A percentile compares a stretch with the other conserved stretches of the same genome.
Conservation (phyloP, 1,140 invertebrate species). For the Popillia japonica region DNA sequence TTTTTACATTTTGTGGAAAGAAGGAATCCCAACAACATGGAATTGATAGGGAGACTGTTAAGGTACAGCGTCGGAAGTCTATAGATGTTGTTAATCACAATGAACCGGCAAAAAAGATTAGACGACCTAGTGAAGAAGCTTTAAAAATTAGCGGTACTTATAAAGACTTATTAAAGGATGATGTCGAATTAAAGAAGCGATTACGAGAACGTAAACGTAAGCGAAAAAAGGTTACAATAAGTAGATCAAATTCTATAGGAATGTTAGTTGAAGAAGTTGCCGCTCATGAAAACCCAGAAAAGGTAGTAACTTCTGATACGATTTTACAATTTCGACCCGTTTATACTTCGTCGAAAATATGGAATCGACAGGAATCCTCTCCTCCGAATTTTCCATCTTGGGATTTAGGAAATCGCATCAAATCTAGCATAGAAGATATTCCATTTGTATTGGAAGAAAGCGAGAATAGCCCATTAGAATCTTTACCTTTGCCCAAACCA, state of each 20-base stretch:
- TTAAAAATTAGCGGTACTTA: constrained; percentile 72
- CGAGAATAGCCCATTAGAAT: constrained; percentile 54
- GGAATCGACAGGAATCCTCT: constrained; percentile 44
- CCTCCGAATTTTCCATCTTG: constrained; percentile 46
- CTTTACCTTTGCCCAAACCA: constrained; percentile 39
- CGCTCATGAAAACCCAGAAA: not conserved
- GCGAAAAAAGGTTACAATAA: constrained; percentile 60
- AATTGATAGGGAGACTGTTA: constrained; percentile 57
- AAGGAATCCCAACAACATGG: constrained; percentile 56
- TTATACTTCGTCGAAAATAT: constrained; percentile 44
- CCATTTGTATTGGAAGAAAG: constrained; percentile 57
- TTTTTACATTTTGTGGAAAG: constrained; percentile 47
- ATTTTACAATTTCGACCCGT: constrained; percentile 36
- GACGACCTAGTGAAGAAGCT: constrained; percentile 81
- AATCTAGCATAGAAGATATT: constrained; percentile 52
- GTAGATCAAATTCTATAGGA: constrained; percentile 50
- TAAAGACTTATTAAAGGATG: constrained; percentile 63
- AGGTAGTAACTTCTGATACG: constrained; percentile 11
- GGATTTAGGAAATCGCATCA: constrained; percentile 44
- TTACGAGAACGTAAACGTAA: constrained; percentile 60
- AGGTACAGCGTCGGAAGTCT: constrained; percentile 65
- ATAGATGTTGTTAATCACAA: constrained; percentile 66
- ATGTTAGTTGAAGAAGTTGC: constrained; percentile 56
- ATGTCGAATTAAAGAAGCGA: constrained; percentile 56
- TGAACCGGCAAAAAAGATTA: constrained; percentile 63